Evolutionary conservation across 2,888 invertebrate genomes (phyloP).

Genomic region (Hoplodrina blanda): DNA sequence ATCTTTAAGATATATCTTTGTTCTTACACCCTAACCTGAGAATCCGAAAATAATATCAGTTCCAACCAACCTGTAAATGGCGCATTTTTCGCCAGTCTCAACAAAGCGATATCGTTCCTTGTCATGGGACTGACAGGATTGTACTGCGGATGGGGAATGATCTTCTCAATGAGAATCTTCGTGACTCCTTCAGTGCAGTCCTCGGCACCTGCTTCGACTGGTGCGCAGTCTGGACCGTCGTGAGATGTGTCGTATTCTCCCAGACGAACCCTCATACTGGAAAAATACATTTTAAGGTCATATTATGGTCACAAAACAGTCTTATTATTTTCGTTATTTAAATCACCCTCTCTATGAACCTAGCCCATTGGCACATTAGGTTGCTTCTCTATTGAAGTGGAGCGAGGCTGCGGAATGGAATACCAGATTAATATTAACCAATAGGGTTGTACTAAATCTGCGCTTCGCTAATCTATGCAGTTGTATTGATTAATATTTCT

Average conservation of each 20-base stretch:
- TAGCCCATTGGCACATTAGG: too few relatives aligned
- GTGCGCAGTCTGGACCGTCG: constrained; percentile 80
- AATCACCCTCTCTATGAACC: neutral
- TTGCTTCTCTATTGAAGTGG: too few relatives aligned
- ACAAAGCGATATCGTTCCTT: constrained; percentile 85
- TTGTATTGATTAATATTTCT: too few relatives aligned
- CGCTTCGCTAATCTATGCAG: too few relatives aligned
- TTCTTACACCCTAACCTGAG: too few relatives aligned
- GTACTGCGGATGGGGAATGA: constrained; percentile 84
- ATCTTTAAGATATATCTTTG: too few relatives aligned
- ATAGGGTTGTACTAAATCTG: too few relatives aligned
- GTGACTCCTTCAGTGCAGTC: constrained; percentile 83
- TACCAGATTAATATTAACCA: too few relatives aligned
- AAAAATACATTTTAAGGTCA: neutral
- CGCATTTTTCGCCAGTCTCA: constrained; percentile 76
- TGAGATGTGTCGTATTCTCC: constrained; percentile 87
- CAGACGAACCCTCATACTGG: constrained; percentile 67
- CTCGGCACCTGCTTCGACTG: constrained; percentile 66
- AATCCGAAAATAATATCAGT: too few relatives aligned
- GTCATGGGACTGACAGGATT: constrained; percentile 53
- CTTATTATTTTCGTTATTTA: too few relatives aligned
- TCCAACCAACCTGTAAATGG: constrained; percentile 57
- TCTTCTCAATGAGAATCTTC: constrained; percentile 75
- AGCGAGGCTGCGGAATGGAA: too few relatives aligned
- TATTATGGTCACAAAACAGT: neutral